Evolutionary conservation across 2,797 vertebrate genomes (phyloP), one percentile per base, ranked within the genome.

Genomic region (Phaenicophaeus curvirostris): DNA sequence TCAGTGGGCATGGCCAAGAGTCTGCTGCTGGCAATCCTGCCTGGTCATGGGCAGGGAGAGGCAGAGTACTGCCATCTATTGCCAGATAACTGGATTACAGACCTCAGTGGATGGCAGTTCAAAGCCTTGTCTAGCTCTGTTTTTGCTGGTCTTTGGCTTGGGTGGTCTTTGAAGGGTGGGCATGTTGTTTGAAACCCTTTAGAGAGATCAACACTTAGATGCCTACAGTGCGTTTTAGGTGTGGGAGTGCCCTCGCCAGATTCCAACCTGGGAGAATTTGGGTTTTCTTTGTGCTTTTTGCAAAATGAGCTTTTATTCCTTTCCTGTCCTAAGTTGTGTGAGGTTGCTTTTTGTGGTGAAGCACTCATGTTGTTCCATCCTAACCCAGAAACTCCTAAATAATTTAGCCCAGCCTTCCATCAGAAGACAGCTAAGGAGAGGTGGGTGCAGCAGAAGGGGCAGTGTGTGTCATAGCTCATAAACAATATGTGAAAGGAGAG

Each of bases 11-110:
- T 25, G 8, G 72, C 13, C 0, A 0, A 17, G 63, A 54, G 20
- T 9, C 75, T 41, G 82, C 88, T 54, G 81, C 28, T 28, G 81
- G 87, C 92, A 90, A 18, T 57, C 91, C 81, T 41, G 54, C 91
- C 81, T 41, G 54, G 31, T 88, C 39, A 1, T 10, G 55, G 33
- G 61, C 61, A 18, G 94, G 95, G 88, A 87, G 89, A 93, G 93
- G 95, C 95, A 92, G 81, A 93, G 94, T 74, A 91, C 93, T 97
- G 96, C 97, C 97, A 96, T 96, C 97, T 97, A 84, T 96, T 96
- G 97, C 95, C 93, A 89, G 83, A 81, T 28, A 24, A 48, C 58
- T 76, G 88, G 82, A 94, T 92, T 94, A 95, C 94, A 84, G n/a
- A 75, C 46, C 33, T 63, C 2, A 8, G 11, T 31, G 31, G 4